Conservation (phyloP, 2,888 invertebrate genomes). For the Nomada ferruginata region DNA sequence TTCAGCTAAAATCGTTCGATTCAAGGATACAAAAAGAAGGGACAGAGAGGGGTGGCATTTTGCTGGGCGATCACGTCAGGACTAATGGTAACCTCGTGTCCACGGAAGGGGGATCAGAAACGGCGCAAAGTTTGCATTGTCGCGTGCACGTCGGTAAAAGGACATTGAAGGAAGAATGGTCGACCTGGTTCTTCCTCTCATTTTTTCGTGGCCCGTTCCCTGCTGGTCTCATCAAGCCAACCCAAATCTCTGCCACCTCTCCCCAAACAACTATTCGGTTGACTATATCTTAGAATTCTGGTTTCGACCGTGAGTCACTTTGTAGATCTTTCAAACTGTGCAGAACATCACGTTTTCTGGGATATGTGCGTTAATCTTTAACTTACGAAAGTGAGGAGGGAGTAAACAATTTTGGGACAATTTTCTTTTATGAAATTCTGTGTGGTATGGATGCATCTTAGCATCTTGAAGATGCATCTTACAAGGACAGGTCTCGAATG, state of each 20-base stretch:
- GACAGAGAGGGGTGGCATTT: constrained; percentile 3
- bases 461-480: too few species aligned
- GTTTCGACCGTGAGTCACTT: background rate
- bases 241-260: constrained; percentile 33
- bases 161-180: constrained; percentile 44
- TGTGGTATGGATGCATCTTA: too few species aligned
- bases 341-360: too few species aligned
- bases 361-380: too few species aligned
- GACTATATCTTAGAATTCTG: constrained; percentile 12
- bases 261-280: constrained; percentile 22
- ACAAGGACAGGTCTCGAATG: too few species aligned
- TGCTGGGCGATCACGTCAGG: constrained; percentile 20
- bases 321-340: background rate
- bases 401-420: too few species aligned
- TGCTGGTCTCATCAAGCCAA: constrained; percentile 34
- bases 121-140: constrained; percentile 56
- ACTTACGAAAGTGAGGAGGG: too few species aligned
- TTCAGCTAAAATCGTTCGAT: constrained; percentile 21
- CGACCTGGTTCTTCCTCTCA: constrained; percentile 53
- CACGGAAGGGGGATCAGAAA: constrained; percentile 19
- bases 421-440: too few species aligned
- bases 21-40: constrained; percentile 11
- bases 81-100: constrained; percentile 35
- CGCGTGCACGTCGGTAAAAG: constrained; percentile 32
- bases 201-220: constrained; percentile 8